Conservation (phyloP, 2,113 vertebrate species). For the Anolis sagrei region DNA sequence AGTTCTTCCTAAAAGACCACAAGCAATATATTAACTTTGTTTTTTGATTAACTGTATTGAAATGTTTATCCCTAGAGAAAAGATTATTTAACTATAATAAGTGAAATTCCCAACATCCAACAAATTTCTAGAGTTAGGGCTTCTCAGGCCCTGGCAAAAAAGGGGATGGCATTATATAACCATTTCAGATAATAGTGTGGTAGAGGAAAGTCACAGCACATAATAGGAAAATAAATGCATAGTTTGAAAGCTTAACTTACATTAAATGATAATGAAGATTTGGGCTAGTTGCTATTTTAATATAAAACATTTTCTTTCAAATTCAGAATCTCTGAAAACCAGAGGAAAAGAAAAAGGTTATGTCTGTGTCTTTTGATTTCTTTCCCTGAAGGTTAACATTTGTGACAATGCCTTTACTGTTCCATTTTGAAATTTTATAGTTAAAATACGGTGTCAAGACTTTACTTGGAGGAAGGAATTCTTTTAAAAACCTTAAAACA, state of each 20-base stretch:
- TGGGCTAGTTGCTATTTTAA: background rate
- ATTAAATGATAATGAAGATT: background rate
- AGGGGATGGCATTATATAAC: background rate
- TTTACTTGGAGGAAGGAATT: background rate
- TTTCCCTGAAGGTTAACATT: background rate
- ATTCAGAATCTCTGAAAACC: slow-evolving; percentile 6
- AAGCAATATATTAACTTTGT: background rate
- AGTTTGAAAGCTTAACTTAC: background rate
- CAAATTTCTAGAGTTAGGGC: background rate
- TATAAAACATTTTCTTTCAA: slow-evolving; percentile 19
- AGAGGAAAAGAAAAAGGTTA: background rate
- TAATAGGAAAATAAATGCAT: background rate
- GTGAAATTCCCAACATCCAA: too few relatives aligned
- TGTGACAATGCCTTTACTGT: background rate
- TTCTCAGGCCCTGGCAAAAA: background rate
- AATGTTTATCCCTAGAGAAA: background rate
- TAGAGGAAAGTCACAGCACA: background rate
- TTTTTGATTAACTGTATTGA: background rate
- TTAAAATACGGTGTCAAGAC: background rate
- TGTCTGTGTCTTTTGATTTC: background rate
- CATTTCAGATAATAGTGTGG: background rate
- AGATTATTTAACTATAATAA: background rate
- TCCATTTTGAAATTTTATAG: background rate
- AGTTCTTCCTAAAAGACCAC: background rate
- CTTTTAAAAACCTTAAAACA: background rate